Percentiles rank a stretch among this genome's conserved stretches.
These are phyloP conservation scores for Ruditapes philippinarum DNA, from an alignment of 1,140 invertebrate species.

Conservation along the genomic window DNA sequence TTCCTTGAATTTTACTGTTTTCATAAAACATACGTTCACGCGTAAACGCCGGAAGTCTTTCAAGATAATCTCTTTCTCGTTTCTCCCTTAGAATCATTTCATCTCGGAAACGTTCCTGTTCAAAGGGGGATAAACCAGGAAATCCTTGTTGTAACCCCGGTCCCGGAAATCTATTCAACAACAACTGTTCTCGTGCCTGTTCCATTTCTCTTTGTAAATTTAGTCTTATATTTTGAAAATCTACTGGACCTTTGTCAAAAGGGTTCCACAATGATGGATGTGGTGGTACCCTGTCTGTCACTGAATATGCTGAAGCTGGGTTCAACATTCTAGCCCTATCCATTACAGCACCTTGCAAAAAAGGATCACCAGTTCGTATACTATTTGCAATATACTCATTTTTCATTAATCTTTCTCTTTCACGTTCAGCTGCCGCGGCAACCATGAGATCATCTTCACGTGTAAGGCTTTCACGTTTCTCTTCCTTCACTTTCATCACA, in stretches of 20 bases:
- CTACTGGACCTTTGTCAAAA: constrained; percentile 76
- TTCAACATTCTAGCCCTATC: constrained; percentile 71
- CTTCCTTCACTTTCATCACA: constrained; percentile 79
- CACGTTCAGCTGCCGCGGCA: constrained; percentile 35
- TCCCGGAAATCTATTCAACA: constrained; percentile 60
- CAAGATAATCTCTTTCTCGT: constrained; percentile 70
- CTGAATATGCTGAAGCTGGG: neutral
- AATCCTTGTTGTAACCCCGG: constrained; percentile 40
- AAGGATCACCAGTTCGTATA: constrained; percentile 55
- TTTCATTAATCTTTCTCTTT: constrained; percentile 61
- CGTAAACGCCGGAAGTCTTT: constrained; percentile 73
- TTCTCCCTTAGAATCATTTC: constrained; percentile 76
- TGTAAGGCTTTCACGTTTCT: constrained; percentile 70
- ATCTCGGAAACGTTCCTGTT: constrained; percentile 77
- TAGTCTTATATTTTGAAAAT: constrained; percentile 71
- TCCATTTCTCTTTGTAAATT: constrained; percentile 76
- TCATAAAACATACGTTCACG: constrained; percentile 69
- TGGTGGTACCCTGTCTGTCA: constrained; percentile 56
- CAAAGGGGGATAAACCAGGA: constrained; percentile 65
- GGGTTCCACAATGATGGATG: constrained; percentile 78
- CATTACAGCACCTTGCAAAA: constrained; percentile 60
- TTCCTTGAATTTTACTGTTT: constrained; percentile 36
- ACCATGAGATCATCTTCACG: constrained; percentile 70
- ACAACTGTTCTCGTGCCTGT: constrained; percentile 71
- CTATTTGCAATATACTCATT: constrained; percentile 58